Evolutionary conservation across 2,888 invertebrate species (phyloP).

Genomic region (Zonitis immaculata): DNA sequence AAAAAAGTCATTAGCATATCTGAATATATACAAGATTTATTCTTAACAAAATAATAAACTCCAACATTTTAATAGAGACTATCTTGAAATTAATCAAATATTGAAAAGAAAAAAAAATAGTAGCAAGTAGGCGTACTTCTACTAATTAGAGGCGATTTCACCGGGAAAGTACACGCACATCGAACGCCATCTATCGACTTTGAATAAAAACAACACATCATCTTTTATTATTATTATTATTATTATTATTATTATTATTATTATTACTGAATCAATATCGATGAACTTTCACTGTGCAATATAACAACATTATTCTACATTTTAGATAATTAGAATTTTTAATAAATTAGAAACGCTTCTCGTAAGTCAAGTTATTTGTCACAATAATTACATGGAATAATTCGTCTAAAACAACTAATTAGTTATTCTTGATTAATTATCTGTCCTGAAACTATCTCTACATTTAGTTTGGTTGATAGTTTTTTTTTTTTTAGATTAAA

Average conservation of each 20-base stretch:
- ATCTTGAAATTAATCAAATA: background rate
- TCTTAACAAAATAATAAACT: background rate
- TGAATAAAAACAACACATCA: too few relatives aligned
- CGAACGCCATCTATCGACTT: too few relatives aligned
- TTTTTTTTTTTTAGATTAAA: background rate
- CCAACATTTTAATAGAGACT: too few relatives aligned
- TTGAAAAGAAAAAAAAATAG: background rate
- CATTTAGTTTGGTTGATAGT: background rate
- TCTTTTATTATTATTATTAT: too few relatives aligned
- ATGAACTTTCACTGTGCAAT: too few relatives aligned
- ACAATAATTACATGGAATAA: constrained; percentile 6
- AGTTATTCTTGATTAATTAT: constrained; percentile 3
- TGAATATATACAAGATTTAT: background rate
- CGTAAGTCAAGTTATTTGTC: constrained; percentile 3
- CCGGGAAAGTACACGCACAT: too few relatives aligned
- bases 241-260: too few relatives aligned
- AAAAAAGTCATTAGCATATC: background rate
- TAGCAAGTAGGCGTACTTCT: background rate
- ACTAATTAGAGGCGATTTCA: too few relatives aligned
- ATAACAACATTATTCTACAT: too few relatives aligned
- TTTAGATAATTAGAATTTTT: too few relatives aligned
- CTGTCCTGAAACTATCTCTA: background rate
- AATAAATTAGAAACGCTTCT: too few relatives aligned
- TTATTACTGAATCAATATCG: too few relatives aligned
- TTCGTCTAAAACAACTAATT: background rate